phyloP scores from a whole-genome alignment of 2,113 vertebrate species.

The Saccopteryx bilineata region DNA sequence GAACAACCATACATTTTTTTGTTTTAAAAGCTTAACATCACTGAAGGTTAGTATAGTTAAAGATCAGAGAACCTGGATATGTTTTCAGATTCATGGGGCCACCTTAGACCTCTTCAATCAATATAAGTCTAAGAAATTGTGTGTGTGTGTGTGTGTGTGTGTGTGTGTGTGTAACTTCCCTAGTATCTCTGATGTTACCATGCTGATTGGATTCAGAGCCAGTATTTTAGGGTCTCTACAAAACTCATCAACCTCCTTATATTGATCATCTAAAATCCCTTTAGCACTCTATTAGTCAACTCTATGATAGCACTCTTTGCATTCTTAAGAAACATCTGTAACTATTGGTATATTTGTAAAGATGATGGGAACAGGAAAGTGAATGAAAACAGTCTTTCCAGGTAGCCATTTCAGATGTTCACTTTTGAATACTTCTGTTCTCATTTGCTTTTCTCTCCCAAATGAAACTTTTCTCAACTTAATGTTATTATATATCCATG shows the following conservation, averaged over 20 bases:
- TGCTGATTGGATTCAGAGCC: not conserved
- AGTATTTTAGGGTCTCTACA: not conserved
- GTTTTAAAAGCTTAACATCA: not conserved
- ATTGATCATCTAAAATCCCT: not conserved
- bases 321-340: not conserved
- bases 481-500: not conserved
- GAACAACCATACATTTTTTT: not conserved
- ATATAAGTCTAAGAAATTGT: not conserved
- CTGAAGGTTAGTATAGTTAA: not conserved
- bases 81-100: not conserved
- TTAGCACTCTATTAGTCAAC: not conserved
- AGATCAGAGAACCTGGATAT: not conserved
- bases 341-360: not conserved
- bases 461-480: not conserved
- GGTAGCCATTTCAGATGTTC: not conserved
- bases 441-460: not conserved
- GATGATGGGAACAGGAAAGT: not conserved
- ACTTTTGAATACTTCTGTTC: not conserved
- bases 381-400: not conserved
- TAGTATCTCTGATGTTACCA: not conserved
- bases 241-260: not conserved
- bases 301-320: not conserved
- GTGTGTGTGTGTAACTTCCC: not conserved
- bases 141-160: not conserved
- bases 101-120: not conserved